phyloP scores from a whole-genome alignment of 2,797 vertebrate species.

The Halcyon badia region DNA sequence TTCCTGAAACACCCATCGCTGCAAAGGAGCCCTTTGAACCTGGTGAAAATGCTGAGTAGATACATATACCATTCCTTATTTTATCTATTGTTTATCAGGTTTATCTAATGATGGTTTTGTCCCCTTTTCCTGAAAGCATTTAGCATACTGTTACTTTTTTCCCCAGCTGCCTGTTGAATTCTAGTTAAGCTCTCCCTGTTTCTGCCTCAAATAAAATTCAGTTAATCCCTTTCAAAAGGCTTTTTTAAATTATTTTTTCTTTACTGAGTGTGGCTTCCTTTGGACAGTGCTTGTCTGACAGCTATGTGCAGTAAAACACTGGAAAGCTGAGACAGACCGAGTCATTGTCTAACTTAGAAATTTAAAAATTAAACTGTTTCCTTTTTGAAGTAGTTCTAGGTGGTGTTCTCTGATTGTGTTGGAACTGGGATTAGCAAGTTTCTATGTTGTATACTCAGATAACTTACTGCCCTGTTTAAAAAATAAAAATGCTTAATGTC shows the following conservation, averaged over 20 bases:
- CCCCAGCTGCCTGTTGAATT: neutral
- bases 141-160: neutral
- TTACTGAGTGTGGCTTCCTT: neutral
- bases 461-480: neutral
- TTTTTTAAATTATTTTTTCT: neutral
- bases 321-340: neutral
- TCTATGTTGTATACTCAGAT: neutral
- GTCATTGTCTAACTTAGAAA: neutral
- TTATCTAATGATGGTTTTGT: neutral
- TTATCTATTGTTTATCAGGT: neutral
- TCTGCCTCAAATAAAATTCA: neutral
- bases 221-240: neutral
- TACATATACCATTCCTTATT: neutral
- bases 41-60: neutral
- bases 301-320: neutral
- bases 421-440: neutral
- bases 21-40: neutral
- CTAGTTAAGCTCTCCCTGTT: neutral
- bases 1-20: neutral
- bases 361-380: neutral
- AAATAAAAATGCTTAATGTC: neutral
- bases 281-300: neutral
- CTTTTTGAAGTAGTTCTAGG: neutral
- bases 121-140: neutral
- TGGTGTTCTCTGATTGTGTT: neutral